A percentile compares a stretch with the other conserved stretches of the same genome.
These are phyloP conservation scores for Muricea muricata DNA, from an alignment of 92 coral and sea anemone species.

Conservation along the genomic window DNA sequence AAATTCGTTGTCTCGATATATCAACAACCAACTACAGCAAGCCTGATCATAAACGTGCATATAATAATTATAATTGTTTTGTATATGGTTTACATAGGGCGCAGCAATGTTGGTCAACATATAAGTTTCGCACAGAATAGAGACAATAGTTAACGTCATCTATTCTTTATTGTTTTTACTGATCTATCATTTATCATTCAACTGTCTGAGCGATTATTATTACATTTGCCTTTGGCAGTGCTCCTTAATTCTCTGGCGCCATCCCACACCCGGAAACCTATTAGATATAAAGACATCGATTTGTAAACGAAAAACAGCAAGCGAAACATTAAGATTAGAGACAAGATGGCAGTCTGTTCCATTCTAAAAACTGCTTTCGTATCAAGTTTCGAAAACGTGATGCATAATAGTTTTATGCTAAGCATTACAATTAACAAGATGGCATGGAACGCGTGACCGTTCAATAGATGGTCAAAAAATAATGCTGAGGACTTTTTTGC, in stretches of 20 bases:
- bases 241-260: background rate
- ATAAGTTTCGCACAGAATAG: too few relatives aligned
- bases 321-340: background rate
- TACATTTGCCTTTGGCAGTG: background rate
- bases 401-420: background rate
- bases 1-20: too few relatives aligned
- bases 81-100: too few relatives aligned
- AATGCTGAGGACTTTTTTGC: too few relatives aligned
- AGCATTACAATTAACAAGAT: background rate
- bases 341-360: background rate
- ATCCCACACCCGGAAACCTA: background rate
- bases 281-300: background rate
- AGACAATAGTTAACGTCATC: too few relatives aligned
- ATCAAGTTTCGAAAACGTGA: background rate
- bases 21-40: too few relatives aligned
- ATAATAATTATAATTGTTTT: too few relatives aligned
- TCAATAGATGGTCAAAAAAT: background rate
- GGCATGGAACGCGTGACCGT: background rate
- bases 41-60: too few relatives aligned
- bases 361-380: background rate
- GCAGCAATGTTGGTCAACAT: too few relatives aligned
- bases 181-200: background rate
- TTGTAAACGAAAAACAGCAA: background rate
- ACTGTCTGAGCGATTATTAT: too few relatives aligned
- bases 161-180: too few relatives aligned